A percentile compares a stretch with the other conserved stretches of the same genome.
phyloP scores from a whole-genome alignment of 2,797 vertebrate genomes.

The Cirrhinus mrigala region DNA sequence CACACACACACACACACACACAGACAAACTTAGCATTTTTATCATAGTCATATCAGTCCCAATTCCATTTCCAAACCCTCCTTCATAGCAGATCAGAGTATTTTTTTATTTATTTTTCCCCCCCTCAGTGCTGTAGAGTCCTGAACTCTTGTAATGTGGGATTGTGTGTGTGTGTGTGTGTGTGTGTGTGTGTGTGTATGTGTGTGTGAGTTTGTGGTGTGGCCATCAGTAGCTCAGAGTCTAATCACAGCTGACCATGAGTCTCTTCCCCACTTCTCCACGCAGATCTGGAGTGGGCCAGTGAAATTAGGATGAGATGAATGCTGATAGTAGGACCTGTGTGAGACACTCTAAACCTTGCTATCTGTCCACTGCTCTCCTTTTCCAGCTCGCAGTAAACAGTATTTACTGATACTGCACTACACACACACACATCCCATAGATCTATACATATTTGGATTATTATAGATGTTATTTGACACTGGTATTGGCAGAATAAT shows the following conservation, averaged over 20 bases:
- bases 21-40: slow-evolving; percentile 15
- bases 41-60: slow-evolving; percentile 24
- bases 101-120: background rate
- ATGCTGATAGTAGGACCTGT: slow-evolving; percentile 30
- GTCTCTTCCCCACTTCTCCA: slow-evolving; percentile 2
- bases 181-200: background rate
- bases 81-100: slow-evolving; percentile 36
- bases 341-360: slow-evolving; percentile 3
- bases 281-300: slow-evolving; percentile 35
- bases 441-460: background rate
- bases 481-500: background rate
- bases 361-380: slow-evolving; percentile 5
- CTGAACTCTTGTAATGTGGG: slow-evolving; percentile 3
- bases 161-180: background rate
- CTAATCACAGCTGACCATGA: slow-evolving; percentile 38
- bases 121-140: background rate
- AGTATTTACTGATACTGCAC: slow-evolving; percentile 22
- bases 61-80: slow-evolving; percentile 9
- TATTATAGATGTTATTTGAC: background rate
- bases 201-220: slow-evolving; percentile 14
- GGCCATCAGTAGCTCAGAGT: slow-evolving; percentile 3
- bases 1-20: slow-evolving; percentile 18
- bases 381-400: slow-evolving; percentile 4
- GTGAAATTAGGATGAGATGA: slow-evolving; percentile 49
- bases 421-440: background rate